Evolutionary conservation across 2,797 vertebrate species (phyloP), one percentile per base, ranked within the genome.

Genomic region (Hirundo rustica): DNA sequence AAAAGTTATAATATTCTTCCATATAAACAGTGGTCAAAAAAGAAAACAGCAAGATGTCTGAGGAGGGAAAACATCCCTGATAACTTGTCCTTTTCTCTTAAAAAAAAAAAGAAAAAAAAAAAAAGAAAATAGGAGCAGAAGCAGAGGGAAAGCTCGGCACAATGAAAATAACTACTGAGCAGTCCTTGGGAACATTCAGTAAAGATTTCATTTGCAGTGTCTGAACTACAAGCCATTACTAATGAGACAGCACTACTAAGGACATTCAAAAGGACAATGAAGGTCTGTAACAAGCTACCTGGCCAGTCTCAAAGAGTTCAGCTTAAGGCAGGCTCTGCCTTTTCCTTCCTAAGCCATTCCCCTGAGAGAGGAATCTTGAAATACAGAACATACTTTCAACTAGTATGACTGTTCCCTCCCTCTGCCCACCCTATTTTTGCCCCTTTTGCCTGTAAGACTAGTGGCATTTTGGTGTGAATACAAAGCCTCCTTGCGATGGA

Each of bases 391-490:
- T 29, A 29, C 65, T 82, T 86, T 70, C 47, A 86, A 73, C 55
- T 55, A 53, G 64, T 55, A 42, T 5, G 14, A 65, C 65, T 79
- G 40, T 34, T 78, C 84, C 51, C 75, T 96, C 83, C 88, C 92
- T 80, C 91, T 95, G 87, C 87, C 92, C 74, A 74, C 87, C 77
- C 74, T 82, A 29, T 78, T 95, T 88, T 68, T 94, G 88, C 95
- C 85, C 92, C 89, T 89, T 93, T 96, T 89, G 62, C 84, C 85
- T 88, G 57, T 61, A 95, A 78, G 48, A 91, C 86, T 86, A 92
- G 73, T 40, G 40, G 93, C 72, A 94, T 96, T 96, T 95, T 74
- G 78, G 89, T 95, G 94, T 81, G 93, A 96, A 96, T 90, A 96
- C 78, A 97, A 96, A 97, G 90, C 62, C 68, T 88, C 60, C 92